Evolutionary conservation across 2,888 invertebrate species (phyloP), one percentile per base, ranked within the genome.

Genomic region (Polyommatus icarus): DNA sequence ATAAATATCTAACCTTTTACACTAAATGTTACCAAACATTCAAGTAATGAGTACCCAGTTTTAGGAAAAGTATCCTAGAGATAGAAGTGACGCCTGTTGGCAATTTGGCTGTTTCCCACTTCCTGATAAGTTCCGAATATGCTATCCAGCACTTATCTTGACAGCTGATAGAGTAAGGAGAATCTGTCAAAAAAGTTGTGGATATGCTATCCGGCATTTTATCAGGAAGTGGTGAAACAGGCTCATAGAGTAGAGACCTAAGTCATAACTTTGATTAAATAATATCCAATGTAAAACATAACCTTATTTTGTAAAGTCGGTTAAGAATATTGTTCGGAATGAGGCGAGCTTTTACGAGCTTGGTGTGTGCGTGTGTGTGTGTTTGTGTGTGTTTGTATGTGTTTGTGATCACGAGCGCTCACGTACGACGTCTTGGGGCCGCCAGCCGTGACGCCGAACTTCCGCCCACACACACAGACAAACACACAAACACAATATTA

Each of bases 371-470:
- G 32, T 67, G 12, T 67, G 67, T 67, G 12, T 61, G 10, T 10
- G 67, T 67, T 3, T 61, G 10, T 10, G 4, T 61, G 1, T 61
- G 12, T 61, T 0, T 24, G 24, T 61, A 18, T 67, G 67, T 32
- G 61, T 24, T 61, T 67, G 67, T 67, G 67, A 67, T 67, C 67
- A 67, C 67, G 67, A 32, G 29, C 67, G 67, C 67, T 67, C 67
- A 67, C 67, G 67, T 67, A 18, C 67, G 67, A 67, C 67, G 67
- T 67, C 67, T 67, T 67, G 91, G 91, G 91, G 91, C 91, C 86
- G 85, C 89, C 84, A 88, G 88, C 89, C 92, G 91, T 90, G 91
- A 91, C 86, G 84, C 83, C 84, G 84, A 82, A 80, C 85, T 91
- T 90, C 90, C 91, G 90, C 71, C 79, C 83, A 77, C 81, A 82